Evolutionary conservation across 2,113 vertebrate species (phyloP), one percentile per base, ranked within the genome.

Genomic region (Stigmatopora nigra): DNA sequence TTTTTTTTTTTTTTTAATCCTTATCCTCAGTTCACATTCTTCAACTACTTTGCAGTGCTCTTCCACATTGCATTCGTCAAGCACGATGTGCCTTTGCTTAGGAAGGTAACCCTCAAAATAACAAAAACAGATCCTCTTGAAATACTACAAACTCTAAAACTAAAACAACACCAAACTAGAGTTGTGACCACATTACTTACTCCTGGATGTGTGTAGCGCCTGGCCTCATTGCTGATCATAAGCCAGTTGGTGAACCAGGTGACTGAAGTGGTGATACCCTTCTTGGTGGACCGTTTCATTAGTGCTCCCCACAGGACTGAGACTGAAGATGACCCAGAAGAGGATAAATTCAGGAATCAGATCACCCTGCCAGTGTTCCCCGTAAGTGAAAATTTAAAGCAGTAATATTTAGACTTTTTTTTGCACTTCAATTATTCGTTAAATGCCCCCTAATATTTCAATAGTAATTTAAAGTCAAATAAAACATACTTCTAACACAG

Each of bases 61-160:
- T 92, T 93, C 78, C 91, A 93, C 79, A 92, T 93, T 7, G 90
- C 92, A 56, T 89, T 93, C 79, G 89, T 87, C 76, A 90, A 88
- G 70, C 90, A 91, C 77, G 91, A 93, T 51, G 80, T 93, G 49
- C 67, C 84, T 61, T 80, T 93, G 65, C 87, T 93, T 7, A 87
- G 83, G 5, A 92, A 92, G 91, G 92, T 92, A 79, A 80, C 22
- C 11, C 7, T 38, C 15, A 25, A 49, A 16, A n/a, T 19, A 45
- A 38, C 3, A 45, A 38, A 22, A n/a, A 31, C 53, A 25, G 12
- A 55, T 20, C 20, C 52, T 55, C 20, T 20, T 14, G 52, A 41
- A 41, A 22, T 15, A 63, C 11, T 19, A 38, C 13, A 69, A 46
- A 55, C 53, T 58, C 8, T 31, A 9, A 36, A 58, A 36, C 3